phyloP scores from a whole-genome alignment of 1,140 invertebrate species.

The Lasaia peninsularis region DNA sequence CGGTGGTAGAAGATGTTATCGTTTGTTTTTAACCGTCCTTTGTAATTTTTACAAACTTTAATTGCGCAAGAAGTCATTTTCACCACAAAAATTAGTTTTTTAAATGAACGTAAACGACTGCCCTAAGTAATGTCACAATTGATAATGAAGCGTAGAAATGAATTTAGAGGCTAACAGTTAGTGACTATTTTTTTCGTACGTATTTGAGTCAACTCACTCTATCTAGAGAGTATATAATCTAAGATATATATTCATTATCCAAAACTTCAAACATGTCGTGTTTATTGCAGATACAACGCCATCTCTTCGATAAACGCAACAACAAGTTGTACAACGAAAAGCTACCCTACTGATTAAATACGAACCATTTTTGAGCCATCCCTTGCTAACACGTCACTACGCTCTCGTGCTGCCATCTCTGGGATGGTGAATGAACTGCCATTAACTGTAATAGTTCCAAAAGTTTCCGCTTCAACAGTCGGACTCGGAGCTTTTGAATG shows the following conservation, averaged over 20 bases:
- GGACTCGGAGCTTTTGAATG: conserved; percentile 62
- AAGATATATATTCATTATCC: neutral
- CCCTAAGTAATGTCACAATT: too few species aligned
- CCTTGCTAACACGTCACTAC: conserved; percentile 31
- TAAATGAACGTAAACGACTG: too few species aligned
- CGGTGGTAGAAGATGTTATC: too few species aligned
- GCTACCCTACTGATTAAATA: conserved; percentile 33
- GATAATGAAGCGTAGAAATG: too few species aligned
- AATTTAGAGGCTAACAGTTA: too few species aligned
- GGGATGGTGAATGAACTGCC: conserved; percentile 55
- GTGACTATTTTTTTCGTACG: too few species aligned
- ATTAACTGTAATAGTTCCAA: conserved; percentile 54
- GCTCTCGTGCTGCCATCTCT: conserved; percentile 55
- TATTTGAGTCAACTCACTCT: too few species aligned
- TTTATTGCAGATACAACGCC: conserved; percentile 29
- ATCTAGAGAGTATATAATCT: too few species aligned
- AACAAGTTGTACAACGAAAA: conserved; percentile 24
- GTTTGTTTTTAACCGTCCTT: too few species aligned
- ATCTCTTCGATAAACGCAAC: conserved; percentile 36
- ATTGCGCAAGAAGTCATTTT: too few species aligned
- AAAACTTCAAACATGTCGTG: neutral
- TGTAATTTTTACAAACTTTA: too few species aligned
- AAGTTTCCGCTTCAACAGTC: conserved; percentile 39
- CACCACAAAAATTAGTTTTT: too few species aligned
- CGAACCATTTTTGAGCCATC: conserved; percentile 35